Conservation (phyloP, 2,113 vertebrate genomes). For the Pontoporia blainvillei region DNA sequence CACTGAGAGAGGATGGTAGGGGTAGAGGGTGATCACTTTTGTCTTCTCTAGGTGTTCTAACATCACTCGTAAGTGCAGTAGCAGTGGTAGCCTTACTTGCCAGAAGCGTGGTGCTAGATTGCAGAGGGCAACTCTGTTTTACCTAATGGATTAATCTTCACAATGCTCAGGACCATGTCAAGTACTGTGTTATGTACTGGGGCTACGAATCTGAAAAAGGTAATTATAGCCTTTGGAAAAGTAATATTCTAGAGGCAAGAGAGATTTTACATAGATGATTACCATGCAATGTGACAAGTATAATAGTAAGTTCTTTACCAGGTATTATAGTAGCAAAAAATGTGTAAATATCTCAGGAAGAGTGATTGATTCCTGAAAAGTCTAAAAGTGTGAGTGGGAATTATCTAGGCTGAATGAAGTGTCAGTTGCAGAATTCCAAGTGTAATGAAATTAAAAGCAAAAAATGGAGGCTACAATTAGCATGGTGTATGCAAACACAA, state of each 20-base stretch:
- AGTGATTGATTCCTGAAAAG: neutral
- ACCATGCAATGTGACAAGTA: neutral
- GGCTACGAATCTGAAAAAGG: neutral
- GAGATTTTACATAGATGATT: neutral
- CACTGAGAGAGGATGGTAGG: neutral
- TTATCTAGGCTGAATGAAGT: neutral
- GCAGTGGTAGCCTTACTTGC: neutral
- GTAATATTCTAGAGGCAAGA: neutral
- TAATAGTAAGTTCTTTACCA: neutral
- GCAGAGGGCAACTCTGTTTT: neutral
- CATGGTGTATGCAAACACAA: constrained; percentile 25
- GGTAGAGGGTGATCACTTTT: neutral
- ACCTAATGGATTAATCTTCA: neutral
- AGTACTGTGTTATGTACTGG: neutral
- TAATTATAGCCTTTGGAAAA: neutral
- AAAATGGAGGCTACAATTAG: neutral
- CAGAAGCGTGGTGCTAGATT: neutral
- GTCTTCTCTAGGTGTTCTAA: neutral
- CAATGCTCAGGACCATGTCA: neutral
- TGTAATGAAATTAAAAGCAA: constrained; percentile 26
- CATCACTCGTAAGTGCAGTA: neutral
- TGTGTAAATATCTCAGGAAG: neutral
- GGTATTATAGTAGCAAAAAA: neutral
- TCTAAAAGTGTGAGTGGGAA: neutral
- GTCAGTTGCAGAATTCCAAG: neutral